Base-by-base conservation (phyloP, 30 jellyfish, hydroid and myxozoan genomes). In the Pseudorhiza aurosa region DNA sequence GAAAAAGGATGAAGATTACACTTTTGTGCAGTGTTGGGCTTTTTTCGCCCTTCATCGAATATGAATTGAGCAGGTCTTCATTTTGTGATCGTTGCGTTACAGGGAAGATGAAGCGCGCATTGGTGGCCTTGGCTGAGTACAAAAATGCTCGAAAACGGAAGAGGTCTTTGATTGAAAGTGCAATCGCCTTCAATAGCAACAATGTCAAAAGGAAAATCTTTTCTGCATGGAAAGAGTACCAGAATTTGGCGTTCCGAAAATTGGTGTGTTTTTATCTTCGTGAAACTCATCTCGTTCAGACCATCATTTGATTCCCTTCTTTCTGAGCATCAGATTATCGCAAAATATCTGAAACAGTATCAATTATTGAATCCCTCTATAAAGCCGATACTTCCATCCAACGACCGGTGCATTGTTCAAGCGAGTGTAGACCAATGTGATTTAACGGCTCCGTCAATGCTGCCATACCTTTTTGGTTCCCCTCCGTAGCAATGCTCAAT, bases 31-130 rank as follows among this genome's bases (percentile, higher is more conserved):
- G n/a, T n/a, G n/a, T n/a, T n/a, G n/a, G 53, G 68, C 42, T 9
- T 22, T 60, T 28, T 30, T 2, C 72, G 0, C 0, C 6, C 0
- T 58, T 58, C 27, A 58, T 42, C 17, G 9, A 8, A 42, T 42
- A 8, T 42, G 55, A 42, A 9, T 42, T 42, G 9, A 8, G 9
- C 55, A 42, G 68, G 9, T 8, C 68, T 8, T 7, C 8, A 7
- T 8, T 53, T 9, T 53, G 25, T 8, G 22, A 53, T 42, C 55
- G 21, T 70, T 45, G 15, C 27, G 24, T 26, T 37, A 37, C 28
- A 78, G 90, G 82, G 12, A 31, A 40, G 19, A 58, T 60, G 15
- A 82, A 63, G 4, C 90, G 90, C 30, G 90, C 82, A 4, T 46
- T 78, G 44, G 1, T 2, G 29, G 55, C 90, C 4, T 42, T 65